These are phyloP conservation scores for Heteromormyrus szaboi DNA, from an alignment of 2,797 vertebrate genomes.

Conservation along the genomic window DNA sequence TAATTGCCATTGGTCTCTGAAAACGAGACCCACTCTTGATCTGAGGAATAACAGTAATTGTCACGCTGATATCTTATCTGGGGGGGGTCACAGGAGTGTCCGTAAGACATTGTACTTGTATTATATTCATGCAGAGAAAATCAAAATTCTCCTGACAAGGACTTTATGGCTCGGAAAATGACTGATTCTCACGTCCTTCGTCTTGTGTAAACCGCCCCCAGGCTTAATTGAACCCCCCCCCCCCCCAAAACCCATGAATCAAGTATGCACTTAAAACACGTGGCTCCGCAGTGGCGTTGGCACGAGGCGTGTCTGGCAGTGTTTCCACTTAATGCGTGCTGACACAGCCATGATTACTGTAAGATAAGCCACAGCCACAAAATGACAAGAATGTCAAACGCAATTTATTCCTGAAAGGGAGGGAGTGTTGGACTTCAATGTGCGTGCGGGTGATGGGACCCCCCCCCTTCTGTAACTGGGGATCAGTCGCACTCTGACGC, in stretches of 20 bases:
- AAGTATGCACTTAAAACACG: background rate
- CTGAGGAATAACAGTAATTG: background rate
- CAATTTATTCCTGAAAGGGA: background rate
- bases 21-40: background rate
- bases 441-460: background rate
- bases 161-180: background rate
- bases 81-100: background rate
- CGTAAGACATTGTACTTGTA: background rate
- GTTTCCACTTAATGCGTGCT: background rate
- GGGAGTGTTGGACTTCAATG: background rate
- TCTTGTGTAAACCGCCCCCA: background rate
- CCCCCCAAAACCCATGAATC: background rate
- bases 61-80: background rate
- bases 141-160: background rate
- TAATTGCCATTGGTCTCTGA: background rate
- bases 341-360: background rate
- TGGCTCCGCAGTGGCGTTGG: background rate
- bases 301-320: background rate
- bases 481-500: background rate
- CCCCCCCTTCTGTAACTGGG: background rate
- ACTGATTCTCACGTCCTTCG: background rate
- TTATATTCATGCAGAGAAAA: background rate
- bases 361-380: background rate
- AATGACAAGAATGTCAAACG: background rate
- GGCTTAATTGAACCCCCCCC: background rate